Conservation (phyloP, 1,140 invertebrate genomes). For the Aleiodes sp. region DNA sequence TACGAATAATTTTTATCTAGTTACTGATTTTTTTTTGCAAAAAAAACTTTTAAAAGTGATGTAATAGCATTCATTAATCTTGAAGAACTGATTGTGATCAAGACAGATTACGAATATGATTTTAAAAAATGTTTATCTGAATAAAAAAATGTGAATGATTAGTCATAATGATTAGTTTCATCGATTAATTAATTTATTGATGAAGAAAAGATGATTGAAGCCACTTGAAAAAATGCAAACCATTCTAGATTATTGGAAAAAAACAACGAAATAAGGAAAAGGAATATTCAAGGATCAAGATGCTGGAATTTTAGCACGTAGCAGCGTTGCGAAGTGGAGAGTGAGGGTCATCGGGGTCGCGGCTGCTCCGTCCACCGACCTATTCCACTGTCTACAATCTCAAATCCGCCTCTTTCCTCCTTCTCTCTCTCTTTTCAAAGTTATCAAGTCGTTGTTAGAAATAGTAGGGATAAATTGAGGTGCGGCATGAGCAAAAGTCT, state of each 20-base stretch:
- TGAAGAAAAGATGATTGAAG: background rate
- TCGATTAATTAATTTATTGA: too few species aligned
- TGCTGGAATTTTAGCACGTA: background rate
- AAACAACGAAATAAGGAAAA: background rate
- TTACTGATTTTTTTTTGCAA: too few species aligned
- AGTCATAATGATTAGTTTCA: too few species aligned
- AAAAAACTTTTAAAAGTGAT: too few species aligned
- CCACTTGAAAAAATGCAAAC: background rate
- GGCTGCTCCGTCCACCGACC: constrained; percentile 13
- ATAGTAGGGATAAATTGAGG: background rate
- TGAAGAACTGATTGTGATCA: too few species aligned
- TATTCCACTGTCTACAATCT: constrained; percentile 5
- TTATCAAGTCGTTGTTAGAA: background rate
- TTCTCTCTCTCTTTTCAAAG: background rate
- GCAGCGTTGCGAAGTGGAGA: background rate
- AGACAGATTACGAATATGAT: too few species aligned
- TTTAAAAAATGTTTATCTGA: too few species aligned
- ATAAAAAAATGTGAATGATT: too few species aligned
- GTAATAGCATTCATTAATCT: too few species aligned
- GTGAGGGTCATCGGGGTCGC: constrained; percentile 6
- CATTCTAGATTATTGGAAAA: background rate
- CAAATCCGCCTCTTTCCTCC: too few species aligned
- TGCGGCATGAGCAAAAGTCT: constrained; percentile 23
- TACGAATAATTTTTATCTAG: too few species aligned
- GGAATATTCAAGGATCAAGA: background rate